Evolutionary conservation across 2,113 vertebrate species (phyloP).

Genomic region (Oceanodroma tethys): DNA sequence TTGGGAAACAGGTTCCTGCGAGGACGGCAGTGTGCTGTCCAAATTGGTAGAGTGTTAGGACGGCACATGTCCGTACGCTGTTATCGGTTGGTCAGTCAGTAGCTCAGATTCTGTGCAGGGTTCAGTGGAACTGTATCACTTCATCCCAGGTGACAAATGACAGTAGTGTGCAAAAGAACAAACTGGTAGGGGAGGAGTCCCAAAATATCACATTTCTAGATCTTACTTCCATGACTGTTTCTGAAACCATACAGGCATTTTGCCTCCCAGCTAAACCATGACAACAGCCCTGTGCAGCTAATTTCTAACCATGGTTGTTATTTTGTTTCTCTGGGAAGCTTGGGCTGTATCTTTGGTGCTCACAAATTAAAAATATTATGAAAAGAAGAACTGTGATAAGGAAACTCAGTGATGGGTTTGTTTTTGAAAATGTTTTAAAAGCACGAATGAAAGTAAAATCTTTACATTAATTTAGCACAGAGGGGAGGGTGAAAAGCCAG

Average conservation of each 20-base stretch:
- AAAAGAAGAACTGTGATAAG: not conserved
- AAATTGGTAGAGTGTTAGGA: not conserved
- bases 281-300: not conserved
- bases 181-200: not conserved
- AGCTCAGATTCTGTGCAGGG: not conserved
- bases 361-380: not conserved
- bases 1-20: not conserved
- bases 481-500: not conserved
- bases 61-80: not conserved
- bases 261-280: not conserved
- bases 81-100: not conserved
- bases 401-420: not conserved
- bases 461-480: slow-evolving; percentile 9
- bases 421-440: not conserved
- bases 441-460: not conserved
- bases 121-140: not conserved
- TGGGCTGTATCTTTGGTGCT: not conserved
- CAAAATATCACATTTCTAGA: not conserved
- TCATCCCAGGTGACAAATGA: not conserved
- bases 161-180: not conserved
- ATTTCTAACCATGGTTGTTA: not conserved
- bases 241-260: not conserved
- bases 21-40: not conserved
- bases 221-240: not conserved
- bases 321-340: not conserved